phyloP scores from a whole-genome alignment of 2,113 vertebrate species.

The Sphyrna mokarran region DNA sequence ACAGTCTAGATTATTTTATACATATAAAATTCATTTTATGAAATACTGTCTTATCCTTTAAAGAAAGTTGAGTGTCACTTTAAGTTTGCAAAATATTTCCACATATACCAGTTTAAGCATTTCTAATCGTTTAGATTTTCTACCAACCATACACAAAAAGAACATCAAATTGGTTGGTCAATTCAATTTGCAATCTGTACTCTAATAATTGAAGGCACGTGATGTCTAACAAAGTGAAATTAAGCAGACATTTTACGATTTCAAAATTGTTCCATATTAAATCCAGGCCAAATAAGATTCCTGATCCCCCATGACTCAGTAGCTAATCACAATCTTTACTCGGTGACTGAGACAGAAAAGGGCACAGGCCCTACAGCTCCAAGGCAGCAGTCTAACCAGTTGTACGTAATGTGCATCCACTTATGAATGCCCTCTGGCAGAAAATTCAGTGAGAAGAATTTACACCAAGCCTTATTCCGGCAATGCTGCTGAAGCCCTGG shows the following conservation, averaged over 20 bases:
- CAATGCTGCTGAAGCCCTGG: neutral
- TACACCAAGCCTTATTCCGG: neutral
- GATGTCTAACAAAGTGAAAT: neutral
- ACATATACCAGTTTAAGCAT: neutral
- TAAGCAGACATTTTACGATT: neutral
- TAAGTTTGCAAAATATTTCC: neutral
- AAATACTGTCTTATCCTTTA: neutral
- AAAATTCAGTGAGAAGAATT: neutral
- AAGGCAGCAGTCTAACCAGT: neutral
- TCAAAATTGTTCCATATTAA: neutral
- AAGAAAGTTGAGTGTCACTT: neutral
- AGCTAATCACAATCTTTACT: neutral
- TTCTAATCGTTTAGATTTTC: neutral
- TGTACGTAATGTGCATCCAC: neutral
- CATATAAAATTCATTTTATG: neutral
- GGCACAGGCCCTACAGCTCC: neutral
- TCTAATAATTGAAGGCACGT: neutral
- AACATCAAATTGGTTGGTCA: neutral
- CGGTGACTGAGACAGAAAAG: neutral
- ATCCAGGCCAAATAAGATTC: neutral
- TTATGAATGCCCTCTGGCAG: neutral
- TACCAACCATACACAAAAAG: neutral
- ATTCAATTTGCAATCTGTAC: neutral
- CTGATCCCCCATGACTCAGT: neutral
- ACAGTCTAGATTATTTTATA: neutral